These are phyloP conservation scores for Rhea americana DNA, from an alignment of 2,113 vertebrate genomes.

Conservation along the genomic window DNA sequence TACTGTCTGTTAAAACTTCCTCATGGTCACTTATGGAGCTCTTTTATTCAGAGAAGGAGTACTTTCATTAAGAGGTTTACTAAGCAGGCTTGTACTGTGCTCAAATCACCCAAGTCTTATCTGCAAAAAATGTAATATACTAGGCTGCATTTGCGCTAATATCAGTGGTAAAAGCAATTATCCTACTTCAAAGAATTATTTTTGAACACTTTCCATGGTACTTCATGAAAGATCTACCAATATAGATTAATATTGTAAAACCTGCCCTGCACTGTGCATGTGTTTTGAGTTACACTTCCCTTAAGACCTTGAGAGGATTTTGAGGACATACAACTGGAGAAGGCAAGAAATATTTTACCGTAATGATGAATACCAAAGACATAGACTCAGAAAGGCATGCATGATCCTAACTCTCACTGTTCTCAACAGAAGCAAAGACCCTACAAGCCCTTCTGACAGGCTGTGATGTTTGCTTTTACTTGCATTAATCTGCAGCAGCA, in stretches of 20 bases:
- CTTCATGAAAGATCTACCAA: neutral
- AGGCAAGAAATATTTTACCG: neutral
- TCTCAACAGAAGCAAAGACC: neutral
- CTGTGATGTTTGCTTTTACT: neutral
- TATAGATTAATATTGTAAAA: neutral
- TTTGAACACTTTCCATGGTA: neutral
- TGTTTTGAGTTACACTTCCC: neutral
- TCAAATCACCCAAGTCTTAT: neutral
- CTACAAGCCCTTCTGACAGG: neutral
- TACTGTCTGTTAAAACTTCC: neutral
- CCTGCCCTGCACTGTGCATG: neutral
- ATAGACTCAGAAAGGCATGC: neutral
- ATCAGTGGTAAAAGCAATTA: neutral
- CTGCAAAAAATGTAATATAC: neutral
- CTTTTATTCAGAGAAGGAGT: neutral
- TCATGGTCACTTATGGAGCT: neutral
- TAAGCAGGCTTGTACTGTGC: neutral
- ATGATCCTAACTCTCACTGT: neutral
- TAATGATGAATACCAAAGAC: neutral
- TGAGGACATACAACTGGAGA: neutral
- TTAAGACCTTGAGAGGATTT: neutral
- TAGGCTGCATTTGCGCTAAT: neutral
- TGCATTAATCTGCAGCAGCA: neutral
- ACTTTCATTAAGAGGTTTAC: neutral
- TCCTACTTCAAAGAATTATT: neutral